Base-by-base conservation (phyloP, 2,113 vertebrate genomes). In the Phocoena phocoena region DNA sequence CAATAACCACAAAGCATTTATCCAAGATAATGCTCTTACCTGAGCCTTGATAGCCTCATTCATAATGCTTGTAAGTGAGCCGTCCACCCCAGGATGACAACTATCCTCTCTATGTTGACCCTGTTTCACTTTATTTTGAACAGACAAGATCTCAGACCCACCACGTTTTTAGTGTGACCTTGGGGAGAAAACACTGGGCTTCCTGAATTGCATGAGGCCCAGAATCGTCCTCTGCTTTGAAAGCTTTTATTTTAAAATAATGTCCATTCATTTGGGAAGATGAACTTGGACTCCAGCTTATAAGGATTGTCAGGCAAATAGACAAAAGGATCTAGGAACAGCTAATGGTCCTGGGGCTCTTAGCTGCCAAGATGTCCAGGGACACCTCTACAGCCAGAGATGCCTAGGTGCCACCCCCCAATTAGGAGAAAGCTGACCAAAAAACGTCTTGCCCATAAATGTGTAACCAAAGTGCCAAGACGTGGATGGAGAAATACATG, bases 1-100 rank as follows among this genome's bases (percentile, higher is more conserved):
- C 97, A 0, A 97, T 96, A 97, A 92, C 86, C 88, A 84, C 91
- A 94, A 86, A 58, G 63, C 96, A 95, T 98, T 95, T 97, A 76
- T 95, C 91, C 83, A 82, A 74, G 96, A 76, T 80, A 68, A 83
- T 85, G 73, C 23, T 53, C 95, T 85, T 12, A 67, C 90, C 84
- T 73, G 77, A 50, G 28, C 50, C 91, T 50, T 41, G 47, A 89
- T 1, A 33, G 94, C 58, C 88, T 95, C 97, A 80, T 97, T 96
- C 86, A 60, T 83, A 97, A 92, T 1, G 12, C 86, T 63, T 10
- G 0, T 10, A 3, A 58, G 58, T 17, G 53, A 92, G 87, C 84
- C 20, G 0, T 41, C 80, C 44, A 5, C 87, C 50, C 80, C 71
- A 18, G n/a, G 65, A 36, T 28, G 25, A 77, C 8, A 28, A 26